Evolutionary conservation across 2,113 vertebrate species (phyloP), one percentile per base, ranked within the genome.

Genomic region (Craseonycteris thonglongyai): DNA sequence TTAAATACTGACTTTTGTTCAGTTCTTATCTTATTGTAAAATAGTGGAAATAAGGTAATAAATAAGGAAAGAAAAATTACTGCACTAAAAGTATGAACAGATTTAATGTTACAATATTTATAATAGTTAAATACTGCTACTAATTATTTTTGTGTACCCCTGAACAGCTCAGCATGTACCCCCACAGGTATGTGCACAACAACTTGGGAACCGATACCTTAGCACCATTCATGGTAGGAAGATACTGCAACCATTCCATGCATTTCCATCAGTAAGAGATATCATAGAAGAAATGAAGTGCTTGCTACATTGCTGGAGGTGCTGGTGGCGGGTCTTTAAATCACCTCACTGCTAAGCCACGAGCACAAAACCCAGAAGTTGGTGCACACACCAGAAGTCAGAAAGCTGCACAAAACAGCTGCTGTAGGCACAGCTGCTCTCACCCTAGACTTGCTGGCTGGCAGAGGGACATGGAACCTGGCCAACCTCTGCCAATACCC

Each of bases 281-380:
- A 5, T 35, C 14, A 45, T 3, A 47, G n/a, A 30, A 0, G 21
- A 4, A 74, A 33, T 3, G 0, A 14, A 30, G 24, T 12, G 21
- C 24, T 71, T 61, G 49, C 45, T 54, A 22, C 61, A 16, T 61
- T 75, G 22, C 19, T 30, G 30, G 22, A 68, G 12, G 45, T 3
- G 4, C 24, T 38, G 5, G 18, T 51, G 59, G 5, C 2, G 35
- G 11, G 4, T 51, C 26, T 85, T 45, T 33, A 86, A 63, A 33
- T 58, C 79, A 28, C 8, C 3, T 2, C 3, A 10, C 7, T 63
- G 21, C 2, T n/a, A 45, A 30, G 45, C 9, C 75, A 28, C 13
- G 21, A 10, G 5, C 19, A 74, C 42, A 21, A 74, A 40, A 61
- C 30, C 63, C 58, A n/a, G 58, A 79, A 40, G 42, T 19, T 21